Percentiles rank a stretch among this genome's conserved stretches.
Evolutionary conservation across 2,797 vertebrate genomes (phyloP).

Genomic region (Borostomias antarcticus): DNA sequence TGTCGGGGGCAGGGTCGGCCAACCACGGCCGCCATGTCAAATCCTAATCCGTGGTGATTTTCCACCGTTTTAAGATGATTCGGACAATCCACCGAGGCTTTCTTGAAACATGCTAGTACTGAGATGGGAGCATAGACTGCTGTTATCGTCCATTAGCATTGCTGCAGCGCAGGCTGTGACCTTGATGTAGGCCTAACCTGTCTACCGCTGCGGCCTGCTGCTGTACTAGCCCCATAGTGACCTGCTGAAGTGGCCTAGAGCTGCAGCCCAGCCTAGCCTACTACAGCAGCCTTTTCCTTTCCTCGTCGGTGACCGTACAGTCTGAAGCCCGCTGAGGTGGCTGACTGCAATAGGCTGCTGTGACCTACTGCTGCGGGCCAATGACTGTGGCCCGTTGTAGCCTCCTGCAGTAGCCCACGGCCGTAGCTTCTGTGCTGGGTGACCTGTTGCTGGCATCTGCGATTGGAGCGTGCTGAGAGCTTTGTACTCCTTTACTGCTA

Average conservation of each 20-base stretch:
- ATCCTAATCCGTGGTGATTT: slow-evolving; percentile 58
- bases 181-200: neutral
- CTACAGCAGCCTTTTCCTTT: too few relatives aligned
- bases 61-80: slow-evolving; percentile 55
- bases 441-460: too few relatives aligned
- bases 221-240: neutral
- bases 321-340: too few relatives aligned
- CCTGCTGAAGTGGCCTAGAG: too few relatives aligned
- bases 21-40: slow-evolving; percentile 48
- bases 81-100: slow-evolving; percentile 41
- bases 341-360: too few relatives aligned
- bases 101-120: slow-evolving; percentile 8
- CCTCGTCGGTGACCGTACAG: too few relatives aligned
- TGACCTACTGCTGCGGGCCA: neutral
- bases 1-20: slow-evolving; percentile 43
- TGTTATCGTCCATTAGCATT: too few relatives aligned
- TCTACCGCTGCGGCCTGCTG: neutral
- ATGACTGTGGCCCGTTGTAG: neutral
- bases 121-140: too few relatives aligned
- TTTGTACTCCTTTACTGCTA: neutral
- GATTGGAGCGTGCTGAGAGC: neutral
- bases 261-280: too few relatives aligned
- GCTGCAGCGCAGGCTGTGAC: too few relatives aligned
- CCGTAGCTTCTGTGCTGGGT: too few relatives aligned
- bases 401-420: too few relatives aligned